These are phyloP conservation scores for Meles meles DNA, from an alignment of 2,113 vertebrate species.

Conservation along the genomic window DNA sequence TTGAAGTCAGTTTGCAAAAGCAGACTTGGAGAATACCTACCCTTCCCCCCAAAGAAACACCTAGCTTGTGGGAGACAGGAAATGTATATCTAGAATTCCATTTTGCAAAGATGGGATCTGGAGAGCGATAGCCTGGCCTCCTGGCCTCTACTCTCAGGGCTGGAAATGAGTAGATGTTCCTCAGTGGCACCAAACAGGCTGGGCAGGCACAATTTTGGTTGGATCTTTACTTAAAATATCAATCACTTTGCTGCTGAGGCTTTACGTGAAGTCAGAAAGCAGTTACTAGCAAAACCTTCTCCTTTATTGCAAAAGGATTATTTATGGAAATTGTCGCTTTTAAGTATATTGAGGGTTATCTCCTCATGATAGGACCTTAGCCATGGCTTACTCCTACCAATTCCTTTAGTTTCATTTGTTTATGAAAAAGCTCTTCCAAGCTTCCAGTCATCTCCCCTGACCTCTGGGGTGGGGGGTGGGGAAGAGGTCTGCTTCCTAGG, in stretches of 20 bases:
- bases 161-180: neutral
- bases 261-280: neutral
- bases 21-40: neutral
- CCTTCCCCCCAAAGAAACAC: neutral
- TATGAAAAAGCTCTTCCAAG: neutral
- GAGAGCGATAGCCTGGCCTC: neutral
- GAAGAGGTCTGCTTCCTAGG: neutral
- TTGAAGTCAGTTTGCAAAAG: neutral
- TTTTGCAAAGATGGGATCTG: neutral
- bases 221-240: neutral
- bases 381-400: neutral
- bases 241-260: neutral
- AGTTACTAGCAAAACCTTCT: neutral
- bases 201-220: neutral
- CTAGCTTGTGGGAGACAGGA: neutral
- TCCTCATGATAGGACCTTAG: neutral
- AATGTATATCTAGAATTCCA: neutral
- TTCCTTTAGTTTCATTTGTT: neutral
- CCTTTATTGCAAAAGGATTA: neutral
- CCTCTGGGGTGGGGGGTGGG: neutral
- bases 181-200: neutral
- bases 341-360: neutral
- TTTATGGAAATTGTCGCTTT: neutral
- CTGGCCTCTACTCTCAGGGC: neutral
- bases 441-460: neutral